These are phyloP conservation scores for Percina caprodes DNA, from an alignment of 2,113 vertebrate genomes.

Conservation along the genomic window DNA sequence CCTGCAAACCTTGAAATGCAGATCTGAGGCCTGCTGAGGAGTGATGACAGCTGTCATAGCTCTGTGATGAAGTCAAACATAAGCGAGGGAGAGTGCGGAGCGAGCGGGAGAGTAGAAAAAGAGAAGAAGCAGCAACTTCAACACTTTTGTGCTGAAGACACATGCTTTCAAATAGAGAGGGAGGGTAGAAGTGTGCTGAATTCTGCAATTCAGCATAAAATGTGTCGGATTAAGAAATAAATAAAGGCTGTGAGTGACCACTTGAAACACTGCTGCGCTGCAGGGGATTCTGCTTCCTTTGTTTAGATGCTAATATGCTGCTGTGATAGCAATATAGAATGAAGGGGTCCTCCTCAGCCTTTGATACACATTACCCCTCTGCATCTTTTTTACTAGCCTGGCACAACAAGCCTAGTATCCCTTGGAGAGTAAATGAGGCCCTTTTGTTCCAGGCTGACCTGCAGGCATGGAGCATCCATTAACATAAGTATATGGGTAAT, in stretches of 20 bases:
- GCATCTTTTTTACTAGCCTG: constrained; percentile 76
- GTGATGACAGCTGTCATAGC: constrained; percentile 86
- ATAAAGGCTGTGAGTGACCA: constrained; percentile 81
- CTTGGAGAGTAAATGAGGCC: constrained; percentile 79
- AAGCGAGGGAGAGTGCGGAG: constrained; percentile 51
- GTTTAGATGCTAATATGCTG: constrained; percentile 85
- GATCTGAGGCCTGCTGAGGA: constrained; percentile 81
- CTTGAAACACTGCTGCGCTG: constrained; percentile 77
- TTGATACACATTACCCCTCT: constrained; percentile 79
- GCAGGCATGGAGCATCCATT: constrained; percentile 76
- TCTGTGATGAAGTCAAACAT: constrained; percentile 73
- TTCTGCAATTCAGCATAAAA: constrained; percentile 82
- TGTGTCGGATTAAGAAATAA: constrained; percentile 78
- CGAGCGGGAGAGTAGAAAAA: constrained; percentile 31
- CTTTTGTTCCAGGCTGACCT: constrained; percentile 81
- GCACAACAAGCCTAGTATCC: constrained; percentile 77
- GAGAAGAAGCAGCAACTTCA: constrained; percentile 80
- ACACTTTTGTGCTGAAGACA: constrained; percentile 80
- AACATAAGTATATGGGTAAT: constrained; percentile 78
- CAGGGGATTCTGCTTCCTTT: constrained; percentile 81
- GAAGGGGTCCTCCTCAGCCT: constrained; percentile 78
- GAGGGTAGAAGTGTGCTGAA: constrained; percentile 19
- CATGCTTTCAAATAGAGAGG: neutral
- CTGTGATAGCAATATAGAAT: constrained; percentile 81
- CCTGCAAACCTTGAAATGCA: constrained; percentile 83